phyloP scores from a whole-genome alignment of 2,113 vertebrate species.

The Hippocampus comes region DNA sequence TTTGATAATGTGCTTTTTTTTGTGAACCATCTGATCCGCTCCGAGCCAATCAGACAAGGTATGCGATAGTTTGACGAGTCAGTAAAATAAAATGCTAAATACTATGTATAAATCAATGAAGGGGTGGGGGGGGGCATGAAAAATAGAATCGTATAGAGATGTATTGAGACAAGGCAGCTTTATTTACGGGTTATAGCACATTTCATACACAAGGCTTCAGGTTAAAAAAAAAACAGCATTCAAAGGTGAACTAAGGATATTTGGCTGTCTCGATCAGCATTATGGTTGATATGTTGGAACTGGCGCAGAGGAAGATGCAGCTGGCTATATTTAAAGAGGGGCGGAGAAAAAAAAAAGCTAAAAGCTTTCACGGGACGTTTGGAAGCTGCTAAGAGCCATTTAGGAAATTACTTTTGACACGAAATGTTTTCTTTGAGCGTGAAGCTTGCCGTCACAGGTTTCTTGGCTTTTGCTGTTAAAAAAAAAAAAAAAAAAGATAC shows the following conservation, averaged over 20 bases:
- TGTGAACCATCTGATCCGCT: no score
- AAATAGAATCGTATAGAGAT: no score
- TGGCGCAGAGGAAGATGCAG: background rate
- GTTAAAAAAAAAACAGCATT: no score
- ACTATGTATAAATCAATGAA: background rate
- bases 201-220: no score
- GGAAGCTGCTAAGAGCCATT: background rate
- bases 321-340: background rate
- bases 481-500: background rate
- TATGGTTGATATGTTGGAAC: background rate
- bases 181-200: no score
- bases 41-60: no score
- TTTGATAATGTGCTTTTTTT: no score
- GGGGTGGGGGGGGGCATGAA: no score
- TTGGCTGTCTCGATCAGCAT: background rate
- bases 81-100: no score
- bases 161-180: no score
- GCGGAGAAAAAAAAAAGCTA: background rate
- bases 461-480: background rate
- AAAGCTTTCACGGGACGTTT: background rate
- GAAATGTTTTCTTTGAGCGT: background rate
- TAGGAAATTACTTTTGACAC: constrained; percentile 4
- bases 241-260: background rate
- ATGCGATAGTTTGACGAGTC: no score
- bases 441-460: background rate